A percentile compares a stretch with the other conserved stretches of the same genome.
These are phyloP conservation scores for Pristionchus maxplancki DNA, from an alignment of 2,888 invertebrate genomes.

Conservation along the genomic window DNA sequence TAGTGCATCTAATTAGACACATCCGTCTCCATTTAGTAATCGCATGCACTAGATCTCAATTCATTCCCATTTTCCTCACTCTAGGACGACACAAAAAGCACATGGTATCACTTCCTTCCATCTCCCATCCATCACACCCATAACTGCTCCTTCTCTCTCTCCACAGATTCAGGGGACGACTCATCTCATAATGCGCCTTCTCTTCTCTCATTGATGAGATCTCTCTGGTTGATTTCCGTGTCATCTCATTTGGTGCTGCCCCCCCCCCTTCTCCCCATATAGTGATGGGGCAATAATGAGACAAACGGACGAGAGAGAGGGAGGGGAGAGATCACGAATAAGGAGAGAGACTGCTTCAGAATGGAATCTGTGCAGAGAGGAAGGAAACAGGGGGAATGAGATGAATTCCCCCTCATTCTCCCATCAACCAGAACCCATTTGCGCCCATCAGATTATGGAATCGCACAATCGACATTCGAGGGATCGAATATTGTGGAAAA, in stretches of 20 bases:
- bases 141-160: conserved; percentile 6
- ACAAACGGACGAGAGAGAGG: not conserved
- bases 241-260: not conserved
- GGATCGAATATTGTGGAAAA: not conserved
- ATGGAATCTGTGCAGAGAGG: not conserved
- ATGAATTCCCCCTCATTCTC: not conserved
- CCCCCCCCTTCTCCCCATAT: conserved; percentile 29
- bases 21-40: not conserved
- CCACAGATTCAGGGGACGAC: not conserved
- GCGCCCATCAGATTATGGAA: not conserved
- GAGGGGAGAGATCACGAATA: conserved; percentile 5
- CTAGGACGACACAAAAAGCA: not conserved
- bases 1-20: not conserved
- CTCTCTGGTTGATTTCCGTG: conserved; percentile 23
- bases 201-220: conserved; percentile 13
- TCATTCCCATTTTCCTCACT: not conserved
- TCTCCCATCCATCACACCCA: conserved; percentile 26
- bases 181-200: not conserved
- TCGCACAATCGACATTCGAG: not conserved
- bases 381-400: not conserved
- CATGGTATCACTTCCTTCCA: not conserved
- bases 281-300: conserved; percentile 4
- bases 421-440: conserved; percentile 8
- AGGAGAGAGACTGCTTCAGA: conserved; percentile 9
- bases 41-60: not conserved